phyloP scores from a whole-genome alignment of 2,888 invertebrate genomes.

The Eupsilia transversa region DNA sequence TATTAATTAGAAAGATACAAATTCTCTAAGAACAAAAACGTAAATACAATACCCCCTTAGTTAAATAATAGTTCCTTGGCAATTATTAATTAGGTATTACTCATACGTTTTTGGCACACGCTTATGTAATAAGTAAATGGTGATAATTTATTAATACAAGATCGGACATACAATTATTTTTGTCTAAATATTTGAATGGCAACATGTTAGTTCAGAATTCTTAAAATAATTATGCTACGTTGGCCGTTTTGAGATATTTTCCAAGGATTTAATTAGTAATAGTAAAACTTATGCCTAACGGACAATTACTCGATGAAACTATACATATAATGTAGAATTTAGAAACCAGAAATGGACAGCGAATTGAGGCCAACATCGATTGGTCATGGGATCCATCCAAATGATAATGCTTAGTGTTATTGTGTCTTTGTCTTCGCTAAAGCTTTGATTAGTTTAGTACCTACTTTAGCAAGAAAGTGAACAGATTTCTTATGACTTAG shows the following conservation, averaged over 20 bases:
- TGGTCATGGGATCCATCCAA: background rate
- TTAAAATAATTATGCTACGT: conserved; percentile 7
- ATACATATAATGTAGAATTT: background rate
- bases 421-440: background rate
- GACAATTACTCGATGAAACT: background rate
- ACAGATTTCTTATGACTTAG: background rate
- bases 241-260: conserved; percentile 8
- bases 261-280: conserved; percentile 2
- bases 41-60: conserved; percentile 5
- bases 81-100: conserved; percentile 20
- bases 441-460: background rate
- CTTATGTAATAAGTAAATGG: conserved; percentile 7
- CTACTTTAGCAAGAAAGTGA: background rate
- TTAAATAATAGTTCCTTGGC: conserved; percentile 28
- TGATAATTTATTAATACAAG: conserved; percentile 8
- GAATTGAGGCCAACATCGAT: conserved; percentile 6
- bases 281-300: conserved; percentile 7
- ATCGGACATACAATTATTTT: conserved; percentile 11
- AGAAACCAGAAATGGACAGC: conserved; percentile 2
- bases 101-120: conserved; percentile 40
- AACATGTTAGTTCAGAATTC: conserved; percentile 1
- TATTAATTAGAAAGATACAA: background rate
- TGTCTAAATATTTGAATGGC: conserved; percentile 13
- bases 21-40: conserved; percentile 14
- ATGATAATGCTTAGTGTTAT: conserved; percentile 3